These are phyloP conservation scores for Esperia sulphurella DNA, from an alignment of 2,888 invertebrate genomes.

Conservation along the genomic window DNA sequence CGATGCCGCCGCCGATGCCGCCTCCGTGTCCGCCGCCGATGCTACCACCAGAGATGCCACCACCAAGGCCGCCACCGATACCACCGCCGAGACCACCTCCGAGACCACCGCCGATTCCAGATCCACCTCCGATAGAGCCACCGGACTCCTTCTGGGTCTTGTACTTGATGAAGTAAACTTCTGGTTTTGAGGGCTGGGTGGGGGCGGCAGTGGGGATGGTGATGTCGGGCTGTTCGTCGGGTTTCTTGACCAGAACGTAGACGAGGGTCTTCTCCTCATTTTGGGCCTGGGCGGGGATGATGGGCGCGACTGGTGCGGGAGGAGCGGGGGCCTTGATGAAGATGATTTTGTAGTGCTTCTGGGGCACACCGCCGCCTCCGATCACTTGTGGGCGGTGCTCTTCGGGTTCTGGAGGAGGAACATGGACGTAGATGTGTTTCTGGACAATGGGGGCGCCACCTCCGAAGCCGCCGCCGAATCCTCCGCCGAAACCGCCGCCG, in stretches of 20 bases:
- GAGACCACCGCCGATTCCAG: conserved; percentile 28
- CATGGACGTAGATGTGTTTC: conserved; percentile 91
- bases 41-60: conserved; percentile 25
- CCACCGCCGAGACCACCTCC: conserved; percentile 27
- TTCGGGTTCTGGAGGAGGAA: conserved; percentile 89
- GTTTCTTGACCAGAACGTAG: conserved; percentile 90
- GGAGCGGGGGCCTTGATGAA: conserved; percentile 91
- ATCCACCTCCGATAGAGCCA: conserved; percentile 36
- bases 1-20: conserved; percentile 32
- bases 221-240: conserved; percentile 90
- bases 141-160: conserved; percentile 83
- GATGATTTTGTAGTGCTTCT: conserved; percentile 92
- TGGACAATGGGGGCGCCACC: conserved; percentile 81
- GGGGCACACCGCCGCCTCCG: conserved; percentile 81
- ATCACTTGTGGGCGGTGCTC: conserved; percentile 83
- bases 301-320: conserved; percentile 86
- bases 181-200: conserved; percentile 88
- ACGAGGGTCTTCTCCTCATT: conserved; percentile 90
- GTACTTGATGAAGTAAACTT: conserved; percentile 92
- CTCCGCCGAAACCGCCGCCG: conserved; percentile 50
- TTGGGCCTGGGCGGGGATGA: conserved; percentile 85
- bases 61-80: conserved; percentile 29
- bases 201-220: conserved; percentile 85
- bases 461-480: conserved; percentile 59
- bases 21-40: conserved; percentile 33